Percentiles rank a stretch among this genome's conserved stretches.
These are phyloP conservation scores for Dynastes tityus DNA, from an alignment of 2,888 invertebrate species.

Conservation along the genomic window DNA sequence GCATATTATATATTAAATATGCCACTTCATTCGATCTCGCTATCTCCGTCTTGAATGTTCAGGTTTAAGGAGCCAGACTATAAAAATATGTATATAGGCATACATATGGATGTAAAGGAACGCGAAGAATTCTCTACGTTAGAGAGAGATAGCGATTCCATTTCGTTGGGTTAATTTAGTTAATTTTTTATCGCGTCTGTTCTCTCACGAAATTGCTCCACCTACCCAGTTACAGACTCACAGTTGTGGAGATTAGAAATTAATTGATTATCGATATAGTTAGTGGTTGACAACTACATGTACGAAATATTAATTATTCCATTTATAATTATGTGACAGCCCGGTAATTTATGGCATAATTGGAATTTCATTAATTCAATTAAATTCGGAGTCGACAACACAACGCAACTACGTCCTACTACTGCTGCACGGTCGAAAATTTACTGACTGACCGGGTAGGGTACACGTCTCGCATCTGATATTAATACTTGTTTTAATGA, in stretches of 20 bases:
- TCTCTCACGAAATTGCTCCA: not conserved
- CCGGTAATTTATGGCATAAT: slow-evolving; percentile 59
- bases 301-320: slow-evolving; percentile 60
- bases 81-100: too few species aligned
- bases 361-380: slow-evolving; percentile 60
- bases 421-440: slow-evolving; percentile 19
- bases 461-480: slow-evolving; percentile 23
- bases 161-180: slow-evolving; percentile 56
- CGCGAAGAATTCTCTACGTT: not conserved
- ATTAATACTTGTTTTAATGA: slow-evolving; percentile 47
- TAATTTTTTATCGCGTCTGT: slow-evolving; percentile 52
- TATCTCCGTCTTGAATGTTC: slow-evolving; percentile 2
- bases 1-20: slow-evolving; percentile 67
- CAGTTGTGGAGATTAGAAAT: slow-evolving; percentile 55
- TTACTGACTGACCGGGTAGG: slow-evolving; percentile 14
- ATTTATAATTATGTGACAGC: slow-evolving; percentile 59
- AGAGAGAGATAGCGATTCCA: slow-evolving; percentile 52
- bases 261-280: slow-evolving; percentile 58
- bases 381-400: slow-evolving; percentile 52
- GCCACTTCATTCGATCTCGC: slow-evolving; percentile 58
- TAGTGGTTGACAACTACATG: slow-evolving; percentile 46
- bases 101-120: not conserved
- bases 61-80: too few species aligned
- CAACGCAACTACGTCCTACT: not conserved
- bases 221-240: too few species aligned